These are phyloP conservation scores for Phylloscopus trochiloides DNA, from an alignment of 2,113 vertebrate genomes.

Conservation along the genomic window DNA sequence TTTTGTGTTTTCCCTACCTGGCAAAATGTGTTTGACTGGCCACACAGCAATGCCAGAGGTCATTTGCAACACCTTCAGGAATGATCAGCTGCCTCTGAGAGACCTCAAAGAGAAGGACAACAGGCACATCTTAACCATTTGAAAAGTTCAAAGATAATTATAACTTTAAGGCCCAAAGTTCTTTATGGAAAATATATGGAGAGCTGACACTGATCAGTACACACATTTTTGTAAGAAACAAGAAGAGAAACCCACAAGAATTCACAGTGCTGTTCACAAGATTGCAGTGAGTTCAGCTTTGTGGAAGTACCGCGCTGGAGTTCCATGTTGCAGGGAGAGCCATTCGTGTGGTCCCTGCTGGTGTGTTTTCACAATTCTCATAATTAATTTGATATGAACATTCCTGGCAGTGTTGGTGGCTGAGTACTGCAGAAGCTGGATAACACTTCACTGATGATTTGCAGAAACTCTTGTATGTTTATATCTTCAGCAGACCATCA, in stretches of 20 bases:
- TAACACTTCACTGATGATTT: constrained; percentile 3
- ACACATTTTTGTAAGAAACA: background rate
- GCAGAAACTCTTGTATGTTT: constrained; percentile 39
- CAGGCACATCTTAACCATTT: background rate
- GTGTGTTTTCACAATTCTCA: background rate
- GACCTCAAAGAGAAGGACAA: background rate
- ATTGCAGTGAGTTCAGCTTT: background rate
- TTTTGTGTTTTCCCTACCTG: background rate
- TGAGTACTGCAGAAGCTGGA: background rate
- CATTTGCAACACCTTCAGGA: background rate
- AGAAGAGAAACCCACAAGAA: background rate
- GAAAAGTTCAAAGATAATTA: background rate
- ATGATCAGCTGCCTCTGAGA: background rate
- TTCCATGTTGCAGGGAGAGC: background rate
- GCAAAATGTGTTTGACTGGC: background rate
- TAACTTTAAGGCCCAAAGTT: background rate
- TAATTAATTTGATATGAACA: constrained; percentile 5
- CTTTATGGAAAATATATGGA: background rate
- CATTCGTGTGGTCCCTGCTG: background rate
- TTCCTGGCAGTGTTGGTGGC: constrained; percentile 9
- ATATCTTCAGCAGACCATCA: constrained; percentile 71
- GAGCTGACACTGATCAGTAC: background rate
- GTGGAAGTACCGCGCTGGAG: background rate
- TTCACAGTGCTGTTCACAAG: background rate
- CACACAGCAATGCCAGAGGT: background rate